Evolutionary conservation across 2,888 invertebrate genomes (phyloP).

Genomic region (Seira ritae): DNA sequence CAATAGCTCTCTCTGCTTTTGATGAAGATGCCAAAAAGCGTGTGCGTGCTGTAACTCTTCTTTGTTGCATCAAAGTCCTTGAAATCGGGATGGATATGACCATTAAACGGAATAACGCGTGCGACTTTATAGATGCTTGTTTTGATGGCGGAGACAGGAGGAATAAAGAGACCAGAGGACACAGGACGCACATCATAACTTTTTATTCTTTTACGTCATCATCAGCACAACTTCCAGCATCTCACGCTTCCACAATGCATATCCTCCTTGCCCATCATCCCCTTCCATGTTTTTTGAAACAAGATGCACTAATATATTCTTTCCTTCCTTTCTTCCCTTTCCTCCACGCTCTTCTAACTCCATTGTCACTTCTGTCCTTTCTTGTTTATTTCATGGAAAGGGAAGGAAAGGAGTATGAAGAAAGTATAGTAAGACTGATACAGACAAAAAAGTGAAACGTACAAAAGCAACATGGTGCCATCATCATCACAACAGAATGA

Average conservation of each 20-base stretch:
- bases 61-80: conserved; percentile 50
- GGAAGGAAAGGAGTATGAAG: conserved; percentile 32
- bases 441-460: conserved; percentile 6
- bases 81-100: conserved; percentile 40
- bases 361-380: conserved; percentile 35
- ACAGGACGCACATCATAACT: conserved; percentile 44
- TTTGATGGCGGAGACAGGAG: neutral
- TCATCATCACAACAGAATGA: conserved; percentile 35
- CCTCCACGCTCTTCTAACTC: conserved; percentile 26
- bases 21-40: conserved; percentile 25
- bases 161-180: conserved; percentile 1
- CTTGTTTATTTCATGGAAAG: conserved; percentile 50
- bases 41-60: conserved; percentile 9
- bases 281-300: neutral
- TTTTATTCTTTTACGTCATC: conserved; percentile 57
- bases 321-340: neutral
- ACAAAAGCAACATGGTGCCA: conserved; percentile 53
- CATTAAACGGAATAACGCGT: conserved; percentile 25
- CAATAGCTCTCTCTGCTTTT: conserved; percentile 47
- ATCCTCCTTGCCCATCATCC: conserved; percentile 23
- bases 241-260: conserved; percentile 55
- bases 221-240: neutral
- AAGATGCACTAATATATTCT: conserved; percentile 11
- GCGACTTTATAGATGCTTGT: conserved; percentile 11
- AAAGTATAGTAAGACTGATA: conserved; percentile 45